phyloP scores from a whole-genome alignment of 2,113 vertebrate species.

The Hipposideros armiger region DNA sequence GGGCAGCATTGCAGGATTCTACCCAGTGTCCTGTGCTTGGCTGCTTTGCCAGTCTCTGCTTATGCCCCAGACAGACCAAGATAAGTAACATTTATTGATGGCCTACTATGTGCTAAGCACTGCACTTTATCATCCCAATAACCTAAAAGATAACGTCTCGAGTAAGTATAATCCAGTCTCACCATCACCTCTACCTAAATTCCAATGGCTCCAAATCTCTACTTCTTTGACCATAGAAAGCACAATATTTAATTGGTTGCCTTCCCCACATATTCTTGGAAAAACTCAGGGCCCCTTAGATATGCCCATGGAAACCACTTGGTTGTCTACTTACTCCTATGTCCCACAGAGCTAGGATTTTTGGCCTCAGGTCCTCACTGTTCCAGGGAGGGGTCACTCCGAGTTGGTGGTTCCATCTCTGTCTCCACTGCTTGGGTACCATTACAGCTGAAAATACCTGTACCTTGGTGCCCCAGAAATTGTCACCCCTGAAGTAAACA shows the following conservation, averaged over 20 bases:
- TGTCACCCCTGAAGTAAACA: not conserved
- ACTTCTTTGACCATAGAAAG: not conserved
- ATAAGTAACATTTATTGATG: not conserved
- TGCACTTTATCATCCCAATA: not conserved
- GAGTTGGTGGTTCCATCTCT: not conserved
- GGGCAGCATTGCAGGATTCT: not conserved
- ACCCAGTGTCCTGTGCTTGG: not conserved
- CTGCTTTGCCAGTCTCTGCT: not conserved
- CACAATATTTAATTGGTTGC: not conserved
- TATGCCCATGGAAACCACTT: too few species aligned
- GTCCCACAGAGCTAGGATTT: not conserved
- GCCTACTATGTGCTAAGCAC: not conserved
- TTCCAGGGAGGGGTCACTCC: not conserved
- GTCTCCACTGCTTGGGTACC: not conserved
- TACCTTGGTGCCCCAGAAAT: not conserved
- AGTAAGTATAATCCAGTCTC: not conserved
- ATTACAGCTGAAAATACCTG: not conserved
- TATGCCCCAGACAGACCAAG: not conserved
- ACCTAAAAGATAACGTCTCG: not conserved
- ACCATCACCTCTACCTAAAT: not conserved
- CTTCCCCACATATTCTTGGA: not conserved
- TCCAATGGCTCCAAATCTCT: not conserved
- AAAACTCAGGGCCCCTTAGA: not conserved
- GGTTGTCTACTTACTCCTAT: not conserved
- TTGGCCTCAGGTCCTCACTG: not conserved